Evolutionary conservation across 2,797 vertebrate genomes (phyloP).

Genomic region (Dicrostonyx torquatus): DNA sequence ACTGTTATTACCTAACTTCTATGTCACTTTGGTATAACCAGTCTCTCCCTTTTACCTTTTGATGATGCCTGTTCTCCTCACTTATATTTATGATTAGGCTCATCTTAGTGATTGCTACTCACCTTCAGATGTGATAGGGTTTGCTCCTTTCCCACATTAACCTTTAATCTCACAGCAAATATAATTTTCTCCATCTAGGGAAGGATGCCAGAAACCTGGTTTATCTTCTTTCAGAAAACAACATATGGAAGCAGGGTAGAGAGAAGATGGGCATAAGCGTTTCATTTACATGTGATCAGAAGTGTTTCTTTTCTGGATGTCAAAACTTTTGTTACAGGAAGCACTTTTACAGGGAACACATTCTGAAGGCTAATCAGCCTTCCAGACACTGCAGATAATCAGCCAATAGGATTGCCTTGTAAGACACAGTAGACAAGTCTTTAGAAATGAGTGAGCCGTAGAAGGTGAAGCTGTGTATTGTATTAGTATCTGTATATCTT

Average conservation of each 20-base stretch:
- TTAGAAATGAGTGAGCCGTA: neutral
- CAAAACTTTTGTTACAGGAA: neutral
- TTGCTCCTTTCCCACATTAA: neutral
- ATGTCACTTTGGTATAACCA: neutral
- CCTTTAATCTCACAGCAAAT: neutral
- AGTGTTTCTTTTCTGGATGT: neutral
- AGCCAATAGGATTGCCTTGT: neutral
- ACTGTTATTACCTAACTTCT: neutral
- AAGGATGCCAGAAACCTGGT: neutral
- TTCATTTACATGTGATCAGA: neutral
- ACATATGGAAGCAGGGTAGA: neutral
- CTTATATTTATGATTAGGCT: neutral
- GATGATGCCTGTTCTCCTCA: neutral
- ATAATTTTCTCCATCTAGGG: neutral
- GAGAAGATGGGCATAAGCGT: neutral
- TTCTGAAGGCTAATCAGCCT: neutral
- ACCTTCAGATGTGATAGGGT: neutral
- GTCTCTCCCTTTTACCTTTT: neutral
- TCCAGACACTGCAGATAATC: neutral
- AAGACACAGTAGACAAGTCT: neutral
- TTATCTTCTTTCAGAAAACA: neutral
- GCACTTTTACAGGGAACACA: neutral
- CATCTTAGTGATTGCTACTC: neutral
- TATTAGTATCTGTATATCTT: neutral
- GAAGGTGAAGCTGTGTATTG: neutral